Base-by-base conservation (phyloP, 1,140 invertebrate genomes). In the Cydia fagiglandana region DNA sequence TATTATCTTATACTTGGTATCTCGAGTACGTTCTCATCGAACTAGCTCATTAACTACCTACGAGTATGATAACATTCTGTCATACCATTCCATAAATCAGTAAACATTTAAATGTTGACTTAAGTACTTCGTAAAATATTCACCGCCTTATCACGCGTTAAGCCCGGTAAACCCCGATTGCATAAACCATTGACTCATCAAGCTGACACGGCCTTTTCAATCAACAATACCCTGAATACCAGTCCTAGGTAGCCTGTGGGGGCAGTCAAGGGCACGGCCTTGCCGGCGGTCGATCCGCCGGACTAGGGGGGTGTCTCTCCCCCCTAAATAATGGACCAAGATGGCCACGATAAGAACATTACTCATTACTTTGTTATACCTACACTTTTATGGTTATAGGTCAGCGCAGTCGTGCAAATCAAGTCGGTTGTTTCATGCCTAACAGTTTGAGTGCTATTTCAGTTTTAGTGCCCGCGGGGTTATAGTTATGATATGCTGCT, bases 211-310 rank as follows among this genome's bases (percentile, higher is more conserved):
- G 84, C 86, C 86, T 86, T 87, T 85, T 80, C 75, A 68, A 61
- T 70, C 15, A 64, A 50, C 64, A 64, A 61, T 66, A 75, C 45
- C 61, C 64, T 76, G 68, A 82, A 84, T 83, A 81, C 53, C 74
- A 84, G 81, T 86, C 83, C 84, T 86, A 88, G 84, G 84, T 84
- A 75, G 76, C 75, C 74, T 61, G 41, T 47, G 66, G 64, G 83
- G 76, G 79, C 80, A 86, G 89, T 90, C 88, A 91, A 91, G 88
- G 90, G 73, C 82, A 79, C 73, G 84, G 84, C 90, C 90, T 91
- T 91, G 87, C 73, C 61, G 75, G 76, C 86, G 88, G 81, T 90
- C 90, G 89, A 90, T 91, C 79, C 78, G 78, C 77, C 80, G 78
- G 75, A 75, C 76, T 47, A 79, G 78, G 82, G 45, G 84, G 82